phyloP scores from a whole-genome alignment of 1,140 invertebrate genomes.

The Atta cephalotes region DNA sequence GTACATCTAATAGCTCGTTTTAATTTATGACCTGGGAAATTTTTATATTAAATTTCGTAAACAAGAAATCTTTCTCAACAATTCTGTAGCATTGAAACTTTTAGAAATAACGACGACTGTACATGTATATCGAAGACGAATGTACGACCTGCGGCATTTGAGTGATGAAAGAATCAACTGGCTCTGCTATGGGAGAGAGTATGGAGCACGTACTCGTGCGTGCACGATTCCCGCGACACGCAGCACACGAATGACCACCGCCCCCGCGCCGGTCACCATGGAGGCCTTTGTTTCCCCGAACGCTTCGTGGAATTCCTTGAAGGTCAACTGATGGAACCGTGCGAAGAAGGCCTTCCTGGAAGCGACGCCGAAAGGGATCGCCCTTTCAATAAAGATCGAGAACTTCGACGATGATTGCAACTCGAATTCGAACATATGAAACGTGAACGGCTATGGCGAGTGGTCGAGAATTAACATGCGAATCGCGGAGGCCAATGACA shows the following conservation, averaged over 20 bases:
- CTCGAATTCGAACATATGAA: background rate
- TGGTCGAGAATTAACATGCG: conserved; percentile 75
- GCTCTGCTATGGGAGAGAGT: background rate
- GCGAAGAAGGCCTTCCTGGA: conserved; percentile 58
- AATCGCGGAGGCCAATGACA: conserved; percentile 79
- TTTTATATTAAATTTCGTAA: background rate
- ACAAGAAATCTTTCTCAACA: background rate
- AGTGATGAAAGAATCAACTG: background rate
- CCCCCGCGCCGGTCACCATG: conserved; percentile 50
- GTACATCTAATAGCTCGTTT: no score
- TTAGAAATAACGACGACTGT: background rate
- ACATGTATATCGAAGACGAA: background rate
- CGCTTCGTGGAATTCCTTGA: conserved; percentile 75
- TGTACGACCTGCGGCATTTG: background rate
- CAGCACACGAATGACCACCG: conserved; percentile 66
- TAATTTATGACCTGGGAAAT: no score
- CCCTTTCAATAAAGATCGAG: conserved; percentile 43
- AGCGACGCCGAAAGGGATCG: conserved; percentile 27
- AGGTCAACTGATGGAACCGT: conserved; percentile 67
- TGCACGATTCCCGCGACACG: conserved; percentile 60
- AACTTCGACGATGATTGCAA: background rate
- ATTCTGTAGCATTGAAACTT: background rate
- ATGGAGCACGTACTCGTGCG: conserved; percentile 33
- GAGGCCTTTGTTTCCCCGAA: conserved; percentile 74
- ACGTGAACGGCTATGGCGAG: conserved; percentile 68